phyloP scores from a whole-genome alignment of 2,888 invertebrate species.

The Hypsopygia costalis region DNA sequence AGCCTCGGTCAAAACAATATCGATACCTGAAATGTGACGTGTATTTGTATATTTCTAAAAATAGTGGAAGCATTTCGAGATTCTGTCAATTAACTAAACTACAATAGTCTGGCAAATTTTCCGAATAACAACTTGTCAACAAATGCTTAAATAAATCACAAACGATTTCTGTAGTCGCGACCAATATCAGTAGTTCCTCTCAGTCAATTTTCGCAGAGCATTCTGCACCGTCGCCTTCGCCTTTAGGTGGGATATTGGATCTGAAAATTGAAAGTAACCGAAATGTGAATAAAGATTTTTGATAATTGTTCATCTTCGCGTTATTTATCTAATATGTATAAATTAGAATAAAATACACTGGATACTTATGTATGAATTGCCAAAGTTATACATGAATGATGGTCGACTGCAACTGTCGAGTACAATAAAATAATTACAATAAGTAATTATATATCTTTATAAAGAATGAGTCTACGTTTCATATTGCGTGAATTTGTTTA shows the following conservation, averaged over 20 bases:
- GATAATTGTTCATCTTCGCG: too few species aligned
- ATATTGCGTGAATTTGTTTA: too few species aligned
- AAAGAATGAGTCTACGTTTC: too few species aligned
- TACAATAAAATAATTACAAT: too few species aligned
- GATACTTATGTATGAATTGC: too few species aligned
- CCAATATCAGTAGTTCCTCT: slow-evolving; percentile 62
- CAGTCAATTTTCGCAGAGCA: slow-evolving; percentile 77
- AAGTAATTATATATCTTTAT: too few species aligned
- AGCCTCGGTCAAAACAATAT: slow-evolving; percentile 36
- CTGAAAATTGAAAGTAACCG: slow-evolving; percentile 47
- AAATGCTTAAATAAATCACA: slow-evolving; percentile 64
- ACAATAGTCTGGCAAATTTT: slow-evolving; percentile 22
- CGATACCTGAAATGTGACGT: slow-evolving; percentile 15
- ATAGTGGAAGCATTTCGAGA: slow-evolving; percentile 14
- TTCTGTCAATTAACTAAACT: slow-evolving; percentile 12
- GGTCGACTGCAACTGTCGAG: too few species aligned
- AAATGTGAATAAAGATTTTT: too few species aligned
- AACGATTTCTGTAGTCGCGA: slow-evolving; percentile 34
- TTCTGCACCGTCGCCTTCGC: slow-evolving; percentile 79
- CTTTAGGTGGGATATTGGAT: slow-evolving; percentile 76
- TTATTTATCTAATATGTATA: too few species aligned
- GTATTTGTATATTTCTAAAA: slow-evolving; percentile 21
- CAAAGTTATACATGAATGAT: too few species aligned
- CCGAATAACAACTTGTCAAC: slow-evolving; percentile 40
- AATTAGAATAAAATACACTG: too few species aligned